Evolutionary conservation across 2,888 invertebrate genomes (phyloP).

Genomic region (Acleris cristana): DNA sequence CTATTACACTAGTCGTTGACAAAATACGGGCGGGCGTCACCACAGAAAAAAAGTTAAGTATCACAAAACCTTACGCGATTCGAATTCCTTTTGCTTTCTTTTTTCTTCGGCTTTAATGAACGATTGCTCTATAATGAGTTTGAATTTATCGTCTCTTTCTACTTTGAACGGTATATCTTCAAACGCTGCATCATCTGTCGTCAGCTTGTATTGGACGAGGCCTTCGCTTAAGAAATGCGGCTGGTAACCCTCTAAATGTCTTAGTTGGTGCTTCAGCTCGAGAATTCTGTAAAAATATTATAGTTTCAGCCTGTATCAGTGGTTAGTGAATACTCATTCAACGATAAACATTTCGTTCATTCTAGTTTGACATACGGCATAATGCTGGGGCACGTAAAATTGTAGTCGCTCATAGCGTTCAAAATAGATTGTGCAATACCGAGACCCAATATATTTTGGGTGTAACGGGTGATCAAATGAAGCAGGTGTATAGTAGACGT

Average conservation of each 20-base stretch:
- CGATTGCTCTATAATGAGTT: conserved; percentile 47
- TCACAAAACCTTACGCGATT: conserved; percentile 11
- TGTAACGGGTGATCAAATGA: too few species aligned
- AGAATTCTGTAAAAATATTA: conserved; percentile 56
- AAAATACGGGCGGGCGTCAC: too few species aligned
- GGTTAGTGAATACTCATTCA: too few species aligned
- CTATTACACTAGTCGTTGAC: too few species aligned
- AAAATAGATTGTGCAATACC: too few species aligned
- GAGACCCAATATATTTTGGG: too few species aligned
- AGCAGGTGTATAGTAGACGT: too few species aligned
- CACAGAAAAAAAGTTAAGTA: too few species aligned
- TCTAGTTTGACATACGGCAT: too few species aligned
- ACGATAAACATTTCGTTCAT: too few species aligned
- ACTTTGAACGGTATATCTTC: conserved; percentile 46
- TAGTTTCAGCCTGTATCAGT: not conserved
- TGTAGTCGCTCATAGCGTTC: too few species aligned
- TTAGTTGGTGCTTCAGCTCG: conserved; percentile 61
- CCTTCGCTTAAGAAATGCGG: conserved; percentile 57
- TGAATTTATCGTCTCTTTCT: conserved; percentile 48
- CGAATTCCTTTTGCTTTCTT: conserved; percentile 35
- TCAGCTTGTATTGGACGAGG: conserved; percentile 52
- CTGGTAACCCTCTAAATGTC: conserved; percentile 57
- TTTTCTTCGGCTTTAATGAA: conserved; percentile 48
- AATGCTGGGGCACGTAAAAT: too few species aligned
- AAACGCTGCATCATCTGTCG: conserved; percentile 56